These are phyloP conservation scores for Gymnobelideus leadbeateri DNA, from an alignment of 2,113 vertebrate species.

Conservation along the genomic window DNA sequence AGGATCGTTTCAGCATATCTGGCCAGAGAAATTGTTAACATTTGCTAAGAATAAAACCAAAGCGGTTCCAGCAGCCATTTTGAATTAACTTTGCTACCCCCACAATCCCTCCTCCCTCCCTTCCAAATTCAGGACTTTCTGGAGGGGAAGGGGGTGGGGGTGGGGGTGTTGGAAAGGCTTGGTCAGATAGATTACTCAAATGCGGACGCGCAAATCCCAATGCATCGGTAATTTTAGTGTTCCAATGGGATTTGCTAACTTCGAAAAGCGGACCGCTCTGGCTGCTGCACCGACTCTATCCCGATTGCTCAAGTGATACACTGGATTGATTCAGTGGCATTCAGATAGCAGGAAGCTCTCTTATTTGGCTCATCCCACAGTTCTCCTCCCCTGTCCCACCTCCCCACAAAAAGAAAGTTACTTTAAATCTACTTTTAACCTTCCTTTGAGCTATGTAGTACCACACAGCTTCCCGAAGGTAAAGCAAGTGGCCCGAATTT, in stretches of 20 bases:
- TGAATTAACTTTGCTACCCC: slow-evolving; percentile 84
- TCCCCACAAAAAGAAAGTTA: slow-evolving; percentile 60
- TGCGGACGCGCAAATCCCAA: not conserved
- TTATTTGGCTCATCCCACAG: not conserved
- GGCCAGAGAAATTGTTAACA: slow-evolving; percentile 67
- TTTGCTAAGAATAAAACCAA: slow-evolving; percentile 82
- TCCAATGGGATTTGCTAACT: slow-evolving; percentile 63
- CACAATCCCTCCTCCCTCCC: slow-evolving; percentile 41
- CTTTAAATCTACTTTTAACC: slow-evolving; percentile 39
- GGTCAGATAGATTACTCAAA: not conserved
- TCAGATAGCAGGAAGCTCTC: slow-evolving; percentile 2
- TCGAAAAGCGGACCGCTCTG: slow-evolving; percentile 40
- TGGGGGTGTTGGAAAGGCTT: not conserved
- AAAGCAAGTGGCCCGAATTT: slow-evolving; percentile 71
- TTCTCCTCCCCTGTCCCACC: slow-evolving; percentile 4
- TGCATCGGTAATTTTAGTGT: slow-evolving; percentile 28
- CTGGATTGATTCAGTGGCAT: slow-evolving; percentile 5
- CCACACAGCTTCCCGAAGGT: slow-evolving; percentile 44
- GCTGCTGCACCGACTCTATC: slow-evolving; percentile 33
- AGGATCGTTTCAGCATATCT: slow-evolving; percentile 50
- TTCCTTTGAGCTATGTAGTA: slow-evolving; percentile 57
- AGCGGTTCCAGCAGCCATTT: slow-evolving; percentile 86
- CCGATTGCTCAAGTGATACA: not conserved
- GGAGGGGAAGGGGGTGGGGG: not conserved
- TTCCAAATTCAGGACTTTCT: slow-evolving; percentile 24